phyloP scores from a whole-genome alignment of 2,888 invertebrate genomes.

The Tetheella fluctuosa region DNA sequence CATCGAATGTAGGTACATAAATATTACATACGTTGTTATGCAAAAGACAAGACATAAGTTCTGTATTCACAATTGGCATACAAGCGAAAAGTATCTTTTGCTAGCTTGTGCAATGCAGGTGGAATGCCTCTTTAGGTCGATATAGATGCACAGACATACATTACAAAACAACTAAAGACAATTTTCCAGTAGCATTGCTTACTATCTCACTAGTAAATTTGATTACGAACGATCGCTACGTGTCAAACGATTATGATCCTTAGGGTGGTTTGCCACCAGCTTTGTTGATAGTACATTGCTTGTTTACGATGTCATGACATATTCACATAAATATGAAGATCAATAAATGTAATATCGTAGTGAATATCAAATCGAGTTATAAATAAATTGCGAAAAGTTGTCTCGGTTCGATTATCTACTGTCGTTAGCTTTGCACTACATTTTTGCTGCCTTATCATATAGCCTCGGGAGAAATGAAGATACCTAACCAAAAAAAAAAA shows the following conservation, averaged over 20 bases:
- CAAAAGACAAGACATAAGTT: slow-evolving; percentile 26
- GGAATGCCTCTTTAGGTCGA: slow-evolving; percentile 17
- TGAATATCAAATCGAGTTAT: slow-evolving; percentile 3
- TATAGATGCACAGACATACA: background rate
- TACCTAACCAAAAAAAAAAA: too few species aligned
- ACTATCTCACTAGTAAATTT: background rate
- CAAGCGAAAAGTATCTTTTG: slow-evolving; percentile 11
- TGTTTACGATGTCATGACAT: slow-evolving; percentile 8
- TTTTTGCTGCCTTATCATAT: too few species aligned
- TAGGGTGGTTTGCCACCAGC: background rate
- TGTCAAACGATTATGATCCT: background rate
- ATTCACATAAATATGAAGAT: slow-evolving; percentile 6
- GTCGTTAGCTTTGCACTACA: too few species aligned
- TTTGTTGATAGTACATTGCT: background rate
- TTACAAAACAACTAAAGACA: background rate
- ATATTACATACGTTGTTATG: slow-evolving; percentile 23
- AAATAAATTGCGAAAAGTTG: background rate
- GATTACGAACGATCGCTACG: background rate
- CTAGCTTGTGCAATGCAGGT: slow-evolving; percentile 35
- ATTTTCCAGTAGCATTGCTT: background rate
- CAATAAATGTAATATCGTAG: slow-evolving; percentile 1
- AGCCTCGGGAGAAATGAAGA: too few species aligned
- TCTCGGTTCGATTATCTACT: background rate
- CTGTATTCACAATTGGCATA: slow-evolving; percentile 14
- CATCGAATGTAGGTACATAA: background rate